A percentile compares a stretch with the other conserved stretches of the same genome.
phyloP scores from a whole-genome alignment of 2,113 vertebrate species.

The Anhinga rufa region DNA sequence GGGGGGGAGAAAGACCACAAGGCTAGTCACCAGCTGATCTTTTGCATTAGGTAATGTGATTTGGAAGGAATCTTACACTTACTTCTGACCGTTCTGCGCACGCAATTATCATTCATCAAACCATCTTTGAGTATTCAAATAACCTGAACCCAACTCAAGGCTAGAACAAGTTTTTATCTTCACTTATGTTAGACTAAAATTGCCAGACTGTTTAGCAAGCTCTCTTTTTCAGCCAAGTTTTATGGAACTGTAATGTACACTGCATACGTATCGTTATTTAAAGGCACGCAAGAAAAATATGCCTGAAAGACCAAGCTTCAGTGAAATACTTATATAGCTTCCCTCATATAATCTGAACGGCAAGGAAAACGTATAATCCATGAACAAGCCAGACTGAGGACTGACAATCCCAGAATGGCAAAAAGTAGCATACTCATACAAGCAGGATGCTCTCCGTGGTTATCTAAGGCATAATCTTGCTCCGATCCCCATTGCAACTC shows the following conservation, averaged over 20 bases:
- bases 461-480: neutral
- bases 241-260: neutral
- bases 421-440: too few relatives aligned
- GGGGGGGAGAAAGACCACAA: neutral
- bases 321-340: neutral
- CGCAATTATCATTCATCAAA: neutral
- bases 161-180: neutral
- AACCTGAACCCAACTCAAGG: neutral
- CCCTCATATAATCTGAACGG: neutral
- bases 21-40: neutral
- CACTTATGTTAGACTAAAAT: neutral
- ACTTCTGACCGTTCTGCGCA: neutral
- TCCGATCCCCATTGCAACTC: neutral
- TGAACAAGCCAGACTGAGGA: neutral
- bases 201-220: neutral
- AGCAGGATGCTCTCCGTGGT: neutral
- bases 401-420: neutral
- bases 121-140: neutral
- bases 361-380: neutral
- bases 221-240: neutral
- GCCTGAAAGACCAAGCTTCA: neutral
- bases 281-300: neutral
- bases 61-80: neutral
- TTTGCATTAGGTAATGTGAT: neutral
- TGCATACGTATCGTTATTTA: neutral